Conservation (phyloP, 2,113 vertebrate genomes). For the Galbula dea region DNA sequence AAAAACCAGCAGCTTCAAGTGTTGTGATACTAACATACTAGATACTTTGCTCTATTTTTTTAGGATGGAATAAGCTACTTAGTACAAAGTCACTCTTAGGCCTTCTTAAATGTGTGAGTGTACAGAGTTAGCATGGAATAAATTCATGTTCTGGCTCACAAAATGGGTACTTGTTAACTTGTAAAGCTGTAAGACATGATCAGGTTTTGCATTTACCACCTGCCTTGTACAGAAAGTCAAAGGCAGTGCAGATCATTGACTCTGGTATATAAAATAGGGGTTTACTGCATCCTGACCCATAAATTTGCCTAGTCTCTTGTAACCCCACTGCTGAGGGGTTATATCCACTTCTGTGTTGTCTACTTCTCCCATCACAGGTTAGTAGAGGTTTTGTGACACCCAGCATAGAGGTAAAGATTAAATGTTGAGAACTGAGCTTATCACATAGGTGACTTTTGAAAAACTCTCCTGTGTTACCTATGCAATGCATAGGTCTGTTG, state of each 20-base stretch:
- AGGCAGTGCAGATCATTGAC: neutral
- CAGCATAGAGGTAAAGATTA: neutral
- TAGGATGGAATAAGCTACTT: neutral
- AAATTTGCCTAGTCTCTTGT: neutral
- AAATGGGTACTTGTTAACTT: neutral
- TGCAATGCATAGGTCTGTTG: neutral
- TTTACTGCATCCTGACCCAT: neutral
- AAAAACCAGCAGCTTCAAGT: neutral
- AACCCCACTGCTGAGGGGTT: neutral
- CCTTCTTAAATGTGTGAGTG: neutral
- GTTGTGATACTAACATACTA: neutral
- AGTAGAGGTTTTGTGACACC: neutral
- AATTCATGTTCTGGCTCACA: neutral
- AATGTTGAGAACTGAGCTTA: neutral
- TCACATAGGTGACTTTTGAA: neutral
- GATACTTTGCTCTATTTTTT: neutral
- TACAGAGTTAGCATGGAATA: neutral
- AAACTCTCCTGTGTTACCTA: neutral
- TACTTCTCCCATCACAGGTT: rapidly evolving
- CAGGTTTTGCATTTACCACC: neutral
- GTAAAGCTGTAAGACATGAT: neutral
- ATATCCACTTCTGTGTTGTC: neutral
- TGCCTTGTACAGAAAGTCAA: neutral
- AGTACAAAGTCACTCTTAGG: neutral
- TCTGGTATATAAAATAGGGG: neutral